These are phyloP conservation scores for Torymus auratus DNA, from an alignment of 2,888 invertebrate genomes.

Conservation along the genomic window DNA sequence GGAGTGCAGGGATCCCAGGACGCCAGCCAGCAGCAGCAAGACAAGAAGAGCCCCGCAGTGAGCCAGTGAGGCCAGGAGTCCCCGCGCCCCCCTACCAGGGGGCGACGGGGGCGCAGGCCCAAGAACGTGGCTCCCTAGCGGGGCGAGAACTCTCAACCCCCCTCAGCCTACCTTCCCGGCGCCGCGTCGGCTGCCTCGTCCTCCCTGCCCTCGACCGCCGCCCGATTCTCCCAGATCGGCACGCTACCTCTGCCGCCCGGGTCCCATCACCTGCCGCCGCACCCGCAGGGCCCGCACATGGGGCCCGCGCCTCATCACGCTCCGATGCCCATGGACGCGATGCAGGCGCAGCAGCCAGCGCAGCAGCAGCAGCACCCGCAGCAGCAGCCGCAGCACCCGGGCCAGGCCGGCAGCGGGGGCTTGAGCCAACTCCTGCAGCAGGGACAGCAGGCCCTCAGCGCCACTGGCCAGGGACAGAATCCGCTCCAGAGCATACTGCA, in stretches of 20 bases:
- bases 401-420: constrained; percentile 67
- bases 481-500: constrained; percentile 75
- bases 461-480: constrained; percentile 67
- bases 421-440: constrained; percentile 71
- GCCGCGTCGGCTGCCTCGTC: constrained; percentile 59
- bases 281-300: constrained; percentile 65
- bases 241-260: constrained; percentile 64
- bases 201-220: constrained; percentile 63
- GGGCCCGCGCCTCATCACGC: constrained; percentile 33
- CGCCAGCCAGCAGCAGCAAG: constrained; percentile 83
- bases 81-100: constrained; percentile 77
- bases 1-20: constrained; percentile 78
- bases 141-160: constrained; percentile 75
- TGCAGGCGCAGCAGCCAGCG: constrained; percentile 67
- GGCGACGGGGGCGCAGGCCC: constrained; percentile 77
- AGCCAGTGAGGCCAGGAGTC: constrained; percentile 84
- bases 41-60: constrained; percentile 89
- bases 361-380: constrained; percentile 63
- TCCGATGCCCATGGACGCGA: constrained; percentile 30
- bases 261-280: constrained; percentile 64
- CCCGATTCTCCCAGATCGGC: constrained; percentile 67
- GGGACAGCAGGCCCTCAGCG: constrained; percentile 65
- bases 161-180: constrained; percentile 69
- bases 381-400: constrained; percentile 64
- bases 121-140: constrained; percentile 77